A percentile compares a stretch with the other conserved stretches of the same genome.
phyloP scores from a whole-genome alignment of 2,888 invertebrate genomes.

The Eupeodes luniger region DNA sequence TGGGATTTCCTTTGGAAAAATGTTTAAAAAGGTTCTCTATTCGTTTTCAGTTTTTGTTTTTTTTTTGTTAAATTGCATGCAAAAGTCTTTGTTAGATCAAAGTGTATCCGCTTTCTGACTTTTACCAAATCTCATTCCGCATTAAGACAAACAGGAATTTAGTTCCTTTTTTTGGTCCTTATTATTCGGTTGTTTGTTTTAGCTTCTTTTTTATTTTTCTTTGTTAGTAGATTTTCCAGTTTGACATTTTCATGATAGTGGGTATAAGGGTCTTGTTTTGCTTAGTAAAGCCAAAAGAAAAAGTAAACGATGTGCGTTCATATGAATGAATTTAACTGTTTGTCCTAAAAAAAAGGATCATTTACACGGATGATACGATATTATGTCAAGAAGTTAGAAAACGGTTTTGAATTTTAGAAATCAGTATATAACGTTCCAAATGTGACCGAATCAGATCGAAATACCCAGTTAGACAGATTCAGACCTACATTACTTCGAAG shows the following conservation, averaged over 20 bases:
- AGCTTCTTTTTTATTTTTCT: background rate
- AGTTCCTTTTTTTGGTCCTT: background rate
- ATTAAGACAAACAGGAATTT: constrained; percentile 27
- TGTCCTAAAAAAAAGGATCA: no score
- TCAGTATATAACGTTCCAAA: no score
- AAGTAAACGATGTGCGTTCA: no score
- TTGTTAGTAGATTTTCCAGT: background rate
- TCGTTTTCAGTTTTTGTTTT: background rate
- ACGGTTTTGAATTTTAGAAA: no score
- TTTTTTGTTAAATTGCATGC: constrained; percentile 13
- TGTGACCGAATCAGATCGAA: no score
- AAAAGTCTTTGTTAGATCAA: constrained; percentile 31
- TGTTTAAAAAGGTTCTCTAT: constrained; percentile 9
- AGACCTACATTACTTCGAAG: no score
- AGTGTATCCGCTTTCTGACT: constrained; percentile 40
- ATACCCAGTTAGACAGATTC: no score
- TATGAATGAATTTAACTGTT: no score
- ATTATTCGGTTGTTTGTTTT: no score
- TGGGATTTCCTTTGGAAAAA: constrained; percentile 18
- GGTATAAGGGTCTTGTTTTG: constrained; percentile 8
- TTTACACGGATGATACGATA: no score
- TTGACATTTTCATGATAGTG: background rate
- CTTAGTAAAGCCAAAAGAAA: background rate
- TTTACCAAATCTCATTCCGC: constrained; percentile 28
- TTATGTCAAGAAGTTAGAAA: no score